Base-by-base conservation (phyloP, 2,113 vertebrate genomes). In the Dipodomys spectabilis region DNA sequence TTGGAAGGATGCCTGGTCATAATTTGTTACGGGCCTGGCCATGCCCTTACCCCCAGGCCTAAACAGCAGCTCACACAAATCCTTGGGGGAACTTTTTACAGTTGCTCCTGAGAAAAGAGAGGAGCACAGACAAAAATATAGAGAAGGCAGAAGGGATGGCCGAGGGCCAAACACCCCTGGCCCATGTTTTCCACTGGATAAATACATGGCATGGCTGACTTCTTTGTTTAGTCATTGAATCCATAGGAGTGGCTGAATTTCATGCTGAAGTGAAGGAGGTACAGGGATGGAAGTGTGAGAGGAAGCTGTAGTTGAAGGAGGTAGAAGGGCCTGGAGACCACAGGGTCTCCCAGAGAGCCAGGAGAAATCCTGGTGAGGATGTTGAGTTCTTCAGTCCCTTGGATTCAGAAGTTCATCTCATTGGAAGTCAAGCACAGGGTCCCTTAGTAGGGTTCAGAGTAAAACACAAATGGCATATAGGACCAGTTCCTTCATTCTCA, bases 231-330 rank as follows among this genome's bases (percentile, higher is more conserved):
- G 23, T 25, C 82, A 81, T 23, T 57, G 12, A 57, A 64, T 81
- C 39, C 0, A 85, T 62, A 93, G 30, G 32, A 83, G n/a, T 93
- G 71, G 16, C 68, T 75, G 83, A 23, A 77, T 83, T 91, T 95
- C 75, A 82, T 39, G 15, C 28, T 71, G 32, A 16, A 18, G 28
- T 73, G 67, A 68, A n/a, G 12, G 3, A 13, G 53, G 11, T 67
- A 22, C 18, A 12, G 74, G 49, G 53, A 81, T n/a, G 28, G 69
- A 69, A 60, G 53, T 72, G 6, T 72, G 64, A 92, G 53, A 90
- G n/a, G 25, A 82, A 60, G 13, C 6, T 25, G 39, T 62, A 60
- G 60, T 64, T 86, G 57, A 65, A 53, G 85, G 45, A 72, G 28
- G 49, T 5, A 39, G 32, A 78, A 62, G 28, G 4, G 8, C 28